Base-by-base conservation (phyloP, 2,113 vertebrate genomes). In the Halcyon malimbica region DNA sequence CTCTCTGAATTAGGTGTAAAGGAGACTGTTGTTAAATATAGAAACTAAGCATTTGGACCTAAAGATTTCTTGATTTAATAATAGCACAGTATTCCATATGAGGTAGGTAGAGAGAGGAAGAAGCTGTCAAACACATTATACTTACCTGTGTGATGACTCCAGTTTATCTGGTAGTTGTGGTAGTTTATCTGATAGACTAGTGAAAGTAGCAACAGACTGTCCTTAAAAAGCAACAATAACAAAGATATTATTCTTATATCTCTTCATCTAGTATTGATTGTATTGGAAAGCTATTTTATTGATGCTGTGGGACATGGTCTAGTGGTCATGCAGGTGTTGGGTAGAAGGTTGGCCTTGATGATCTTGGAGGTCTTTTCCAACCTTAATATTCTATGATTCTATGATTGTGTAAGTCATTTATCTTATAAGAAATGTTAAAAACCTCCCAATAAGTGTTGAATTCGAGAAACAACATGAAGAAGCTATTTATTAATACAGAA, bases 401-500 rank as follows among this genome's bases (percentile, higher is more conserved):
- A 19, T 46, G 44, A 46, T 9, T 46, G 18, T 46, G 18, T 46
- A 89, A 89, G 46, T 59, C 3, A 56, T 78, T 95, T 83, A 75
- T 90, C 14, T 95, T 95, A 92, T 62, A 53, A 91, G 74, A 97
- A 91, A 83, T 94, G 60, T 85, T 16, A 95, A 95, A 71, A 90
- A 64, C 5, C 2, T 46, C 19, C 16, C 41, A 7, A 2, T 5
- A 71, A 26, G 25, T n/a, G 87, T 91, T 83, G 50, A 96, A 91
- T 97, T 96, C 93, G 90, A 95, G 92, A 69, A 81, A 51, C 91
- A 87, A 92, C 56, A 65, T 88, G 54, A 96, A 93, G 69, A 97
- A 86, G 16, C 71, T 82, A 63, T 87, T 96, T 95, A 96, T 97
- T 97, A 95, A 97, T 95, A 92, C 54, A 94, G 86, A 96, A 96